Conservation (phyloP, 2,113 vertebrate species). For the Odocoileus virginianus region DNA sequence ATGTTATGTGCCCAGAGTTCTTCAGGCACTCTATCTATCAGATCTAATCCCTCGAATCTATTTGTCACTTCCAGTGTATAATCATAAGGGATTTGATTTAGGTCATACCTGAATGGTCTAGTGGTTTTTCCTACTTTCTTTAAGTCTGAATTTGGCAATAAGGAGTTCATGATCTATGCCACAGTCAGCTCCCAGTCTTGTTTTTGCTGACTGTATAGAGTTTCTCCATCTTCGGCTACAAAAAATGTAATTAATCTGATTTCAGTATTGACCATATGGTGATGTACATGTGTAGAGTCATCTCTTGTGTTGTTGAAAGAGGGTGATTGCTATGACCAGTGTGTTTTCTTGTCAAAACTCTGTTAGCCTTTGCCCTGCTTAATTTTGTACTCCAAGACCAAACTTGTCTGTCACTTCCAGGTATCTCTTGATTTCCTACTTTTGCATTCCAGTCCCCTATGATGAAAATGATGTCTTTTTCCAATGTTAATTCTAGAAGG, state of each 20-base stretch:
- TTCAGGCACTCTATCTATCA: not conserved
- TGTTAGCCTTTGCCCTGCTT: not conserved
- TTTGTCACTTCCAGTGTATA: not conserved
- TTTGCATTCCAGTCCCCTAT: not conserved
- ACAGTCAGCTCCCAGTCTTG: not conserved
- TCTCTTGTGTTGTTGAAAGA: not conserved
- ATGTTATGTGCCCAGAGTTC: not conserved
- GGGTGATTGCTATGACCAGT: not conserved
- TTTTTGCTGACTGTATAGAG: not conserved
- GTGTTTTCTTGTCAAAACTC: not conserved
- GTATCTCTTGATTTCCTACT: not conserved
- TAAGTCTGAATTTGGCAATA: not conserved
- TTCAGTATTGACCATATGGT: not conserved
- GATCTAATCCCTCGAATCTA: not conserved
- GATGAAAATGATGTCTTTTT: not conserved
- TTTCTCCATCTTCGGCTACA: not conserved
- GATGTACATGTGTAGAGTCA: not conserved
- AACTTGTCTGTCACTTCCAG: not conserved
- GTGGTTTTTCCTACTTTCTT: not conserved
- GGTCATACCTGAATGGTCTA: not conserved
- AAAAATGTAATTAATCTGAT: not conserved
- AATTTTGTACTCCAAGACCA: not conserved
- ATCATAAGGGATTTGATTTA: not conserved
- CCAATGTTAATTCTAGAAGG: not conserved
- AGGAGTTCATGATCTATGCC: not conserved